These are phyloP conservation scores for Lutraria rhynchaena DNA, from an alignment of 1,140 invertebrate species.

Conservation along the genomic window DNA sequence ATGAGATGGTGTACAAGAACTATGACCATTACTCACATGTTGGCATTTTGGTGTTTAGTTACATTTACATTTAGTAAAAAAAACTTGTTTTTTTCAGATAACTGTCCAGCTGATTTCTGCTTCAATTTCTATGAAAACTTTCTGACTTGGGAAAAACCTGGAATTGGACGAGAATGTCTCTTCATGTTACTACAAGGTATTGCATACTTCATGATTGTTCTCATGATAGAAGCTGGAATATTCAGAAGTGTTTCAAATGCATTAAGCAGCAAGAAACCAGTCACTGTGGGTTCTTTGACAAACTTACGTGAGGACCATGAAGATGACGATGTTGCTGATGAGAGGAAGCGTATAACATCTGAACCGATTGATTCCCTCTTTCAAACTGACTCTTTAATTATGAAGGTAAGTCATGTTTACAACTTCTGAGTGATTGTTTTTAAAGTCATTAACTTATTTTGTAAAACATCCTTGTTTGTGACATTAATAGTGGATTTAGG, in stretches of 20 bases:
- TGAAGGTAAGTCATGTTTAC: conserved; percentile 49
- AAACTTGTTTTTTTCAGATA: conserved; percentile 67
- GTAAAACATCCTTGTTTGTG: neutral
- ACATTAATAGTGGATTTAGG: neutral
- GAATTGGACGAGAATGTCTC: conserved; percentile 84
- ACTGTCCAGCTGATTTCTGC: conserved; percentile 66
- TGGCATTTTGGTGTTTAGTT: no score
- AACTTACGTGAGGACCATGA: conserved; percentile 22
- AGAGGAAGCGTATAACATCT: conserved; percentile 61
- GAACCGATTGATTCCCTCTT: conserved; percentile 22
- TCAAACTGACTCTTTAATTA: conserved; percentile 55
- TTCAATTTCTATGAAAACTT: conserved; percentile 79
- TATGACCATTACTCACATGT: no score
- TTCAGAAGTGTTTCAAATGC: conserved; percentile 30
- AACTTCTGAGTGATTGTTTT: neutral
- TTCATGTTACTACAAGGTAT: conserved; percentile 84
- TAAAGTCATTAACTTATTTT: neutral
- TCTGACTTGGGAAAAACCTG: conserved; percentile 83
- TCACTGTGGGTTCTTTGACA: conserved; percentile 17
- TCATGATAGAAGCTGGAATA: conserved; percentile 81
- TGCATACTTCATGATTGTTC: conserved; percentile 83
- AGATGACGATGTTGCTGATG: conserved; percentile 69
- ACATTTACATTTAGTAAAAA: no score
- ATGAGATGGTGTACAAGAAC: no score
- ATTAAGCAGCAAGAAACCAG: neutral